These are phyloP conservation scores for Odontophorus gujanensis DNA, from an alignment of 2,113 vertebrate genomes.

Conservation along the genomic window DNA sequence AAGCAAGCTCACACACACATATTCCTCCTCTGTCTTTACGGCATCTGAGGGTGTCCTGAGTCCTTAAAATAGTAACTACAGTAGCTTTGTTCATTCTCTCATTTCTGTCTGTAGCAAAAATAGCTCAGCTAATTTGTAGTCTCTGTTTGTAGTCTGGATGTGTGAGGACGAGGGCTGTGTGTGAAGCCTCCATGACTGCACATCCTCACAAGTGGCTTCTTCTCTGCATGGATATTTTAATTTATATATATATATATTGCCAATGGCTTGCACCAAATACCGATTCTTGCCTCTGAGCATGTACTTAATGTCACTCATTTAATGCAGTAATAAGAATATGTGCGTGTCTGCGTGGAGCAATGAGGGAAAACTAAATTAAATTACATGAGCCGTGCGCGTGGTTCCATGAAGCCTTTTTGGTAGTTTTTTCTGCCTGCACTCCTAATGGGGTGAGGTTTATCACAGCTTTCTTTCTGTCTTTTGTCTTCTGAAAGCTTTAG, in stretches of 20 bases:
- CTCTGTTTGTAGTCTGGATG: conserved; percentile 56
- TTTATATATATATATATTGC: neutral
- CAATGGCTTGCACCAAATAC: neutral
- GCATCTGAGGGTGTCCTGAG: conserved; percentile 61
- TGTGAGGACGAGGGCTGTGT: conserved; percentile 52
- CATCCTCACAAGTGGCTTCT: neutral
- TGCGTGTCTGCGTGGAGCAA: neutral
- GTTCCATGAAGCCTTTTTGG: neutral
- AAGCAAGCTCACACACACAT: neutral
- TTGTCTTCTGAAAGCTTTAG: conserved; percentile 37
- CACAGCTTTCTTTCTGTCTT: neutral
- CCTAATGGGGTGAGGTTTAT: neutral
- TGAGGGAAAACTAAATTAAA: neutral
- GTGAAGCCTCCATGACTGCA: conserved; percentile 37
- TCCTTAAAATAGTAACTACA: conserved; percentile 70
- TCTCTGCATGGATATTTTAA: neutral
- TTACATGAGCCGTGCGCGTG: neutral
- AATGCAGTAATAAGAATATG: neutral
- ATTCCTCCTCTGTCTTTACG: conserved; percentile 42
- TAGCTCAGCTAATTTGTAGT: conserved; percentile 64
- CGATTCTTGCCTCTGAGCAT: neutral
- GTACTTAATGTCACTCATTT: neutral
- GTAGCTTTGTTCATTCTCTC: conserved; percentile 53
- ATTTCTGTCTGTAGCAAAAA: conserved; percentile 62
- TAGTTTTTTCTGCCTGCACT: neutral